Conservation (phyloP, 2,113 vertebrate genomes). For the Shinisaurus crocodilurus region DNA sequence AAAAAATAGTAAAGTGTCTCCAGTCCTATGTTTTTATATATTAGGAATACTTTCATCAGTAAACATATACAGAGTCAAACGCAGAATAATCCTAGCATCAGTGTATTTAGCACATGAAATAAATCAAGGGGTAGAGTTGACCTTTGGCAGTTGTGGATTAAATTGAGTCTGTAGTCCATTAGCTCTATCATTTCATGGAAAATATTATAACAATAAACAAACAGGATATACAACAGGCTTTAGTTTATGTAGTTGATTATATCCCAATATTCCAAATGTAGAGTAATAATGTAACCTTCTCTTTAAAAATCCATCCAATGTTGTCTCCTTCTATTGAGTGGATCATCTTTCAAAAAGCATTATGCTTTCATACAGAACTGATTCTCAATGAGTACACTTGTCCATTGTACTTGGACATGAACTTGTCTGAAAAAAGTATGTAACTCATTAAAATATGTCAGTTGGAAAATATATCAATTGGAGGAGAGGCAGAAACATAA, state of each 20-base stretch:
- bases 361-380: conserved; percentile 24
- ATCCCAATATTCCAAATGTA: conserved; percentile 34
- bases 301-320: not conserved
- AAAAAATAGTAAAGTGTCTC: conserved; percentile 77
- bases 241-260: conserved; percentile 27
- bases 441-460: conserved; percentile 39
- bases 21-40: conserved; percentile 63
- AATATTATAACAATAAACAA: conserved; percentile 36
- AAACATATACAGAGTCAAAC: conserved; percentile 62
- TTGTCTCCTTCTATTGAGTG: not conserved
- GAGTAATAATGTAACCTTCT: conserved; percentile 17
- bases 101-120: conserved; percentile 60
- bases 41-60: conserved; percentile 57
- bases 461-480: not conserved
- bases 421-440: conserved; percentile 1
- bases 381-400: not conserved
- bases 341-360: conserved; percentile 34
- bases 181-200: not conserved
- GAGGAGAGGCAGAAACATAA: not conserved
- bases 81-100: conserved; percentile 41
- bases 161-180: not conserved
- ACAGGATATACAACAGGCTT: conserved; percentile 39
- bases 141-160: conserved; percentile 40
- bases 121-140: conserved; percentile 12
- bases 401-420: not conserved